Percentiles rank a stretch among this genome's conserved stretches.
Evolutionary conservation across 2,888 invertebrate species (phyloP).

Genomic region (Taenaris catops): DNA sequence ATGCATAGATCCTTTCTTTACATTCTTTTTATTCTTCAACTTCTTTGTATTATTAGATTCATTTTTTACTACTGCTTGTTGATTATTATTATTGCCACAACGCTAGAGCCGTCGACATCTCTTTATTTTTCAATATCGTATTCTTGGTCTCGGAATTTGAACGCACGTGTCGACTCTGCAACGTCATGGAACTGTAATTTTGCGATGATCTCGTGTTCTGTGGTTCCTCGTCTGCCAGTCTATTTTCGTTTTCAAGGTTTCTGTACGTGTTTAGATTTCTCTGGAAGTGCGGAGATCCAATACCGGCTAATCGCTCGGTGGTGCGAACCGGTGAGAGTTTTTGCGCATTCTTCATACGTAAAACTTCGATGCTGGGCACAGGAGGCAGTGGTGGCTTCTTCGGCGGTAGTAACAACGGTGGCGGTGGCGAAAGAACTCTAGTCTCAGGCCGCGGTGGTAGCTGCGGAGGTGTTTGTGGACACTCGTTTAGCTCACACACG

Average conservation of each 20-base stretch:
- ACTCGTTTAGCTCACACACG: slow-evolving; percentile 66
- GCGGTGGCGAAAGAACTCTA: slow-evolving; percentile 61
- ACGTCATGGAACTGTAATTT: slow-evolving; percentile 60
- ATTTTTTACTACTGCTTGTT: too few species aligned
- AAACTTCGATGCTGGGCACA: slow-evolving; percentile 81
- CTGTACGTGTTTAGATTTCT: slow-evolving; percentile 78
- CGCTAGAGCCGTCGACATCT: slow-evolving; percentile 61
- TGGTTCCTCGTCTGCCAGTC: slow-evolving; percentile 52
- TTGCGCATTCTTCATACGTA: slow-evolving; percentile 76
- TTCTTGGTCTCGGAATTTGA: slow-evolving; percentile 71
- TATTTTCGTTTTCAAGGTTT: slow-evolving; percentile 76
- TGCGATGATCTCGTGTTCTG: slow-evolving; percentile 45
- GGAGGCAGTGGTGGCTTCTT: slow-evolving; percentile 88
- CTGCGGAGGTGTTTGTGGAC: slow-evolving; percentile 62
- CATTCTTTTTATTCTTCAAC: too few species aligned
- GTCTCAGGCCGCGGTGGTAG: slow-evolving; percentile 73
- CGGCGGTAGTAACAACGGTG: slow-evolving; percentile 80
- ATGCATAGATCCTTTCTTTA: too few species aligned
- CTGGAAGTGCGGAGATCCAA: slow-evolving; percentile 82
- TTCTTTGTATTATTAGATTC: too few species aligned
- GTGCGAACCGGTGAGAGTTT: slow-evolving; percentile 61
- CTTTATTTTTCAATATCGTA: slow-evolving; percentile 68
- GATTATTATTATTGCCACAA: slow-evolving; percentile 79
- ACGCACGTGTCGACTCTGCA: slow-evolving; percentile 64
- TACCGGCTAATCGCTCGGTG: slow-evolving; percentile 78